phyloP scores from a whole-genome alignment of 1,140 invertebrate species.

The Agrilus planipennis region DNA sequence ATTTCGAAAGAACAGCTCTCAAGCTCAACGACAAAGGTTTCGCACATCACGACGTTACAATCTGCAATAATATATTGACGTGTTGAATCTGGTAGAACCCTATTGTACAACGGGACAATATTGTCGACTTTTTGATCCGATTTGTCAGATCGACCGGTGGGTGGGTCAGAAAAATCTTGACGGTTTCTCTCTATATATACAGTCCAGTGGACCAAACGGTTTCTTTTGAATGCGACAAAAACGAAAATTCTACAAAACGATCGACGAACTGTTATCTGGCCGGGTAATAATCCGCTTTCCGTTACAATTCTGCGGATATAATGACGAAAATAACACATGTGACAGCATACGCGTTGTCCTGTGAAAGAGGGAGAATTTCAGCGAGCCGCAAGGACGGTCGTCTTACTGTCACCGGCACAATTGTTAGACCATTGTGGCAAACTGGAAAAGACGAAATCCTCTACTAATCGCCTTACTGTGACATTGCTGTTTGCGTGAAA shows the following conservation, averaged over 20 bases:
- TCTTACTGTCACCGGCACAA: conserved; percentile 34
- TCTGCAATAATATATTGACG: conserved; percentile 21
- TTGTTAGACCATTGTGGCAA: conserved; percentile 15
- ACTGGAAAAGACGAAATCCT: conserved; percentile 20
- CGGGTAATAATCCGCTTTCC: conserved; percentile 32
- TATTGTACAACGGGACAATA: conserved; percentile 31
- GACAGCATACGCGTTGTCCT: conserved; percentile 21
- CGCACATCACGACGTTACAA: conserved; percentile 2
- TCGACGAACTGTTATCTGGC: conserved; percentile 17
- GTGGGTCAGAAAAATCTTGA: conserved; percentile 27
- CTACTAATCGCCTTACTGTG: conserved; percentile 22
- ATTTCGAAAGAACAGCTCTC: too few species aligned
- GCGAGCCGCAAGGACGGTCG: too few species aligned
- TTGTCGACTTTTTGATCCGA: conserved; percentile 37
- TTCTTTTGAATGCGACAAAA: not conserved
- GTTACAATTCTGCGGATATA: conserved; percentile 25
- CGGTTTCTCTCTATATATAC: conserved; percentile 33
- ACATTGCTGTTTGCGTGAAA: conserved; percentile 12
- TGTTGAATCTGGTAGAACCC: conserved; percentile 23
- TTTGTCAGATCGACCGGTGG: conserved; percentile 33
- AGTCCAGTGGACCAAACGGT: conserved; percentile 15
- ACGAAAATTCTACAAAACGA: not conserved
- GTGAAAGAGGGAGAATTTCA: conserved; percentile 31
- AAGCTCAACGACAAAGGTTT: too few species aligned
- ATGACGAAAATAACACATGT: conserved; percentile 35